Base-by-base conservation (phyloP, 2,888 invertebrate genomes). In the Eudemis profundana region DNA sequence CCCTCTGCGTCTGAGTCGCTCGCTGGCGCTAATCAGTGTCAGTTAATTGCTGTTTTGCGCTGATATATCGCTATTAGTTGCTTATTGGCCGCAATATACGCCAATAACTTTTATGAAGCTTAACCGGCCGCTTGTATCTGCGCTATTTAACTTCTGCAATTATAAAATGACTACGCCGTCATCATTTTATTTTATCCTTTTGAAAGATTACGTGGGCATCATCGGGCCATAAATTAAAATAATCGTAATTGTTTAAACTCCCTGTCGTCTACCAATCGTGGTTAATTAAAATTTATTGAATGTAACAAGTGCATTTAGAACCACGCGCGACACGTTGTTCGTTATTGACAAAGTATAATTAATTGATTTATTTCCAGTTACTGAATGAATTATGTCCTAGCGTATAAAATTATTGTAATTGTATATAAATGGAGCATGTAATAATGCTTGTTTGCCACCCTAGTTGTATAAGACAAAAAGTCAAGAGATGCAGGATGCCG, bases 31-130 rank as follows among this genome's bases (percentile, higher is more conserved):
- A 84, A 87, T 87, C 83, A 83, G 83, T 82, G 79, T 73, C 71
- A 77, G 78, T 81, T 85, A 86, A 87, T 87, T 89, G 86, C 82
- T 86, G 87, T 87, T 88, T 89, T 86, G 82, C 74, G 72, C 76
- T 86, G 85, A 85, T 82, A 81, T 84, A 85, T 81, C 72, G 80
- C 67, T 78, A 76, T 81, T 83, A 75, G 76, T 77, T 79, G 80
- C 72, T 70, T 82, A 82, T 81, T 81, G 78, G 77, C 70, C 61
- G 54, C 61, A 46, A 60, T 62, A 68, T 42, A 66, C 67, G 29
- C 54, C 36, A 65, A 44, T 50, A 40, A 23, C 46, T 47, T 44
- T 60, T 61, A 60, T 40, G 54, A 56, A 49, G 40, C 53, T 15
- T 53, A 40, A 40, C 62, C 40, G 49, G 21, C 21, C 8, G 15